Evolutionary conservation across 2,113 vertebrate species (phyloP).

Genomic region (Hystrix cristata): DNA sequence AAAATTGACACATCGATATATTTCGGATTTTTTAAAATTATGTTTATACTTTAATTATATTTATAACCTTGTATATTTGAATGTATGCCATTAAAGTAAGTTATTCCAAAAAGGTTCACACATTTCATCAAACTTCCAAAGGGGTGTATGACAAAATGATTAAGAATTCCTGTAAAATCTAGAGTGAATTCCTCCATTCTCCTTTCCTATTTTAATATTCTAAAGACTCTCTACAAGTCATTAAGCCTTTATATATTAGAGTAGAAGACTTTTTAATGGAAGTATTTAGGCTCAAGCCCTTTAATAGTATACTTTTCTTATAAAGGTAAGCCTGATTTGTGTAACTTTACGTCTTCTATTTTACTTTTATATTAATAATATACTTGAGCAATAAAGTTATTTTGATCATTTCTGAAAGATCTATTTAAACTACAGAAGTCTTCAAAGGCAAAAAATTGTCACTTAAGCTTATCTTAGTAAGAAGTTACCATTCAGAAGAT

Average conservation of each 20-base stretch:
- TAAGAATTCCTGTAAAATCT: not conserved
- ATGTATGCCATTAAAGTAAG: not conserved
- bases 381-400: slow-evolving; percentile 29
- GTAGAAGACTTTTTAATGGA: slow-evolving; percentile 2
- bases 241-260: not conserved
- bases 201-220: not conserved
- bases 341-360: slow-evolving; percentile 22
- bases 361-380: slow-evolving; percentile 49
- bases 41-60: not conserved
- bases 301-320: not conserved
- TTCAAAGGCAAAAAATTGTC: not conserved
- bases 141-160: not conserved
- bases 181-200: not conserved
- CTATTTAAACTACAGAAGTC: slow-evolving; percentile 8
- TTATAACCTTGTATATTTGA: not conserved
- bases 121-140: not conserved
- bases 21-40: not conserved
- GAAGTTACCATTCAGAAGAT: not conserved
- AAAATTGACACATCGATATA: not conserved
- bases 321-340: not conserved
- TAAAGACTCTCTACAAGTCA: not conserved
- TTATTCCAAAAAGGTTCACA: not conserved
- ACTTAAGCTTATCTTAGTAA: not conserved
- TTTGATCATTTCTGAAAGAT: slow-evolving; percentile 32
- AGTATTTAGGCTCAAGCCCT: not conserved